These are phyloP conservation scores for Fopius arisanus DNA, from an alignment of 1,140 invertebrate species.

Conservation along the genomic window DNA sequence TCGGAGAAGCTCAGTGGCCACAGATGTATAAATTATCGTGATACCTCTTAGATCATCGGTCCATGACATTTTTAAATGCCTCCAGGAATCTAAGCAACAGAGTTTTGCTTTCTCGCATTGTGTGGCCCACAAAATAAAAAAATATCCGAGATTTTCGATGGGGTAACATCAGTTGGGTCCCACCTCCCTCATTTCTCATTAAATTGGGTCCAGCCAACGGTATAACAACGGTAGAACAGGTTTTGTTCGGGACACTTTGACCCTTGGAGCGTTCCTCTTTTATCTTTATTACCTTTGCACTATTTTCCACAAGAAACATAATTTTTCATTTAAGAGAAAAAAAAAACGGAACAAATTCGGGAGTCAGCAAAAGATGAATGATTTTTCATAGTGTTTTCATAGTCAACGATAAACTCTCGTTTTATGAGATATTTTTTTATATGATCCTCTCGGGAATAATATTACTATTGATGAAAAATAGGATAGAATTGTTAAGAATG, in stretches of 20 bases:
- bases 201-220: conserved; percentile 11
- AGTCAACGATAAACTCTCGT: too few species aligned
- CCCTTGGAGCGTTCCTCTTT: neutral
- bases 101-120: too few species aligned
- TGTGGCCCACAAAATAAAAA: too few species aligned
- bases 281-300: neutral
- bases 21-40: too few species aligned
- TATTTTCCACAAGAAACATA: neutral
- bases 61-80: too few species aligned
- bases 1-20: too few species aligned
- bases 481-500: neutral
- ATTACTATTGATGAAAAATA: too few species aligned
- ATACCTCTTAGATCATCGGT: too few species aligned
- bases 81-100: too few species aligned
- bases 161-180: neutral
- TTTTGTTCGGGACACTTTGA: neutral
- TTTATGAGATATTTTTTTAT: too few species aligned
- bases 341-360: neutral
- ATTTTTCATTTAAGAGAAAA: neutral
- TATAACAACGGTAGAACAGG: conserved; percentile 15
- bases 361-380: neutral
- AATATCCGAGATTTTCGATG: neutral
- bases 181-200: neutral
- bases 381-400: too few species aligned
- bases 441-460: too few species aligned